Conservation (phyloP, 2,113 vertebrate genomes). For the Erythrolamprus reginae region DNA sequence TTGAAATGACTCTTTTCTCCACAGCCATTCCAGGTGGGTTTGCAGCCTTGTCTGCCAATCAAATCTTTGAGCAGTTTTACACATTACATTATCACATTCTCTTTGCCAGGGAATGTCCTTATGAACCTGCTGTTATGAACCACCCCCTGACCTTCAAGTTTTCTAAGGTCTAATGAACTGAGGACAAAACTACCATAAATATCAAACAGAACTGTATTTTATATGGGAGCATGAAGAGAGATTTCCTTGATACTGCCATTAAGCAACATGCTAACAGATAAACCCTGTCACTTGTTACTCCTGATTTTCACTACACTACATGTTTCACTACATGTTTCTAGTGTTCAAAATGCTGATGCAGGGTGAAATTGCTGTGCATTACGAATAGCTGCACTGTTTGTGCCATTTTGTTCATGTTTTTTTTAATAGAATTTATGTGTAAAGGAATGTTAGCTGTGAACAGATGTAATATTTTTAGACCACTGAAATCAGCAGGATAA, state of each 20-base stretch:
- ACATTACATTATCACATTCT: not conserved
- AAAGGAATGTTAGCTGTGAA: not conserved
- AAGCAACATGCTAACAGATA: not conserved
- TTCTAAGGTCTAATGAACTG: not conserved
- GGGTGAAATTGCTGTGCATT: not conserved
- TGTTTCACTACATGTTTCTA: not conserved
- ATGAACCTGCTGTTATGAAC: not conserved
- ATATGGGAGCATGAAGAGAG: not conserved
- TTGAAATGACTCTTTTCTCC: not conserved
- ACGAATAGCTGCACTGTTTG: not conserved
- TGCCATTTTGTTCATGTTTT: not conserved
- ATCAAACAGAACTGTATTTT: not conserved
- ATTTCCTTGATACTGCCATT: not conserved
- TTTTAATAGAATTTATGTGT: not conserved
- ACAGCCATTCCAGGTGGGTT: conserved; percentile 14
- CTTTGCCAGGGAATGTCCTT: not conserved
- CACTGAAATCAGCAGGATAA: not conserved
- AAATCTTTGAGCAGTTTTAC: not conserved
- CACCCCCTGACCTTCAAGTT: not conserved
- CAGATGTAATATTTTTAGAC: not conserved
- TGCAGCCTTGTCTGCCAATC: conserved; percentile 13
- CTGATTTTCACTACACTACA: not conserved
- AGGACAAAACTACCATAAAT: not conserved
- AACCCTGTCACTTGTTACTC: not conserved
- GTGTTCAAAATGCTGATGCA: not conserved